Conservation (phyloP, 1,140 invertebrate genomes). For the Pissodes strobi region DNA sequence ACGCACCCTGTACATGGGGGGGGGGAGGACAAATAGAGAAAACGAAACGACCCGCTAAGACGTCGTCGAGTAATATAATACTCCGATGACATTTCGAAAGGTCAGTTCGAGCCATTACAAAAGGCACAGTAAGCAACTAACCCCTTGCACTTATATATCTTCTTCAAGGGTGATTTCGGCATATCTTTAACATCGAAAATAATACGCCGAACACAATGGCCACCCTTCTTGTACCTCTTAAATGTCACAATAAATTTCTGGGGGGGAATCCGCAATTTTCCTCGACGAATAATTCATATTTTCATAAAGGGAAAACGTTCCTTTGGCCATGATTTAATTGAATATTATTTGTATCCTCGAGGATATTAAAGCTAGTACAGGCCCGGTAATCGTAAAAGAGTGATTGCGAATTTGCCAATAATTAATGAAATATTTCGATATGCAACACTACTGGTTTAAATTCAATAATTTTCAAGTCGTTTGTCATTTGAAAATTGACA, state of each 20-base stretch:
- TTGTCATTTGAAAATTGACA: no score
- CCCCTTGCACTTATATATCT: constrained; percentile 44
- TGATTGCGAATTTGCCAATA: no score
- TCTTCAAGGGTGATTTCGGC: constrained; percentile 45
- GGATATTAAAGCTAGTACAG: no score
- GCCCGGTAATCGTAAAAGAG: no score
- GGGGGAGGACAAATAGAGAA: constrained; percentile 25
- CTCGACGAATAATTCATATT: constrained; percentile 32
- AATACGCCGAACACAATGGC: constrained; percentile 35
- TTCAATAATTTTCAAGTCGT: no score
- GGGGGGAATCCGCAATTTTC: constrained; percentile 31
- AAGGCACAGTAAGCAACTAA: constrained; percentile 45
- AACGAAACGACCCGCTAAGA: constrained; percentile 8
- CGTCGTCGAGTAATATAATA: constrained; percentile 14
- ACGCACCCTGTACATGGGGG: no score
- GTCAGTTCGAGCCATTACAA: constrained; percentile 41
- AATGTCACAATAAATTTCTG: constrained; percentile 37
- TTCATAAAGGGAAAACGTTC: constrained; percentile 31
- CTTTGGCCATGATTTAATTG: no score
- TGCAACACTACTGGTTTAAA: no score
- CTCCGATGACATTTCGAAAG: constrained; percentile 44
- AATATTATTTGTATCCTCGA: no score
- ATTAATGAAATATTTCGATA: no score
- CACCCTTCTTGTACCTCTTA: constrained; percentile 31
- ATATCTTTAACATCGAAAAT: constrained; percentile 42